Evolutionary conservation across 2,113 vertebrate species (phyloP), one percentile per base, ranked within the genome.

Genomic region (Triplophysa rosa): DNA sequence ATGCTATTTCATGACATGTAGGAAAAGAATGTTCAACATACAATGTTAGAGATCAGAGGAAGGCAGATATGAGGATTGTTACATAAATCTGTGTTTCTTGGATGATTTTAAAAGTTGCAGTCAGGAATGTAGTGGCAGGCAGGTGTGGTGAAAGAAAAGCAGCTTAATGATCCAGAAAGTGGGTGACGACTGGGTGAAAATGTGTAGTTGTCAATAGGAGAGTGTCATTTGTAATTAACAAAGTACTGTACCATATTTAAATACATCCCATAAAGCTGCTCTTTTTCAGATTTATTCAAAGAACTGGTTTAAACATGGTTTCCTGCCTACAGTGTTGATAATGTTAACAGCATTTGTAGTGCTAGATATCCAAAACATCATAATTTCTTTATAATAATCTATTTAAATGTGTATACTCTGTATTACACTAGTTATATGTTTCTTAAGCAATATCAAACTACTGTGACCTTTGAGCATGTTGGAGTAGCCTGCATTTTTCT

Each of bases 1-100:
- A 58, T 74, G 71, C 71, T 74, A 16, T 74, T 79, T 67, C 26
- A 33, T 62, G 56, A 68, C 40, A 58, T 47, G 66, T 16, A 21
- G 19, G 33, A 47, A 62, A 62, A 19, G 26, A 73, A 66, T 54
- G 67, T 54, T 42, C 9, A 42, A 52, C 21, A 49, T 12, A 37
- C 33, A 6, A 37, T 37, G 5, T 37, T 7, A 63, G 42, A 68
- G 23, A 13, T 47, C 52, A 8, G 58, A 14, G 52, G 29, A 70
- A 62, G 58, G 33, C 61, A 61, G 37, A 77, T 21, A 17, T n/a
- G 24, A 8, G 24, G 7, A 64, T 6, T 71, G 21, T 52, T 42
- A 8, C 19, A 59, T 54, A 10, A 19, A 72, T 23, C 12, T 72
- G 19, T 40, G 26, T 17, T 47, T 74, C 17, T 16, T 4, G 16